Evolutionary conservation across 2,797 vertebrate species (phyloP).

Genomic region (Sphenopsis melanotis): DNA sequence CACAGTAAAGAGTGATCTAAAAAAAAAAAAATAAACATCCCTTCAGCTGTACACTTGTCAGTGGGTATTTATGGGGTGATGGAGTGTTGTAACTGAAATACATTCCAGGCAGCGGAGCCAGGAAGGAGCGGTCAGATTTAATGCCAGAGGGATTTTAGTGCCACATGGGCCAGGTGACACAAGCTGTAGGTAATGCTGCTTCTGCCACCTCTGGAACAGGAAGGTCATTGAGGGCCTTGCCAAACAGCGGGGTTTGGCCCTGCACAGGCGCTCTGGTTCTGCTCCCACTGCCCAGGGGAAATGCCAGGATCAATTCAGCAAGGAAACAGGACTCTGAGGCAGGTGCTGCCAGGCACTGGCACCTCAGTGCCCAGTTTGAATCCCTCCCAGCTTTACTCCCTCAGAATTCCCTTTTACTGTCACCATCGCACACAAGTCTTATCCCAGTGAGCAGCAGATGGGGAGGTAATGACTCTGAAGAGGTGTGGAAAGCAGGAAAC

Average conservation of each 20-base stretch:
- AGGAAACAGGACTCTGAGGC: neutral
- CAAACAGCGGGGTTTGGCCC: neutral
- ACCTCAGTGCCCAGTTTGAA: neutral
- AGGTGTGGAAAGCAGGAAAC: neutral
- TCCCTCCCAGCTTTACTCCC: neutral
- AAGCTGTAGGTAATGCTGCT: neutral
- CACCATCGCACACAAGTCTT: fast-evolving
- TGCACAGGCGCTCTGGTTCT: fast-evolving
- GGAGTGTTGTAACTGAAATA: constrained; percentile 65
- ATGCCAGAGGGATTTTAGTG: constrained; percentile 66
- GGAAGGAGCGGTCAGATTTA: constrained; percentile 21
- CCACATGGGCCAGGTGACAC: constrained; percentile 35
- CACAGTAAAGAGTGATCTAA: neutral
- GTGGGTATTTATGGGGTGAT: constrained; percentile 64
- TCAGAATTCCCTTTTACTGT: neutral
- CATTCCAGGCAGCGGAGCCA: constrained; percentile 21
- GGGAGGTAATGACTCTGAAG: neutral
- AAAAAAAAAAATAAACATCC: neutral
- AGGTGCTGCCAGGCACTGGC: neutral
- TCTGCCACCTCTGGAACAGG: neutral
- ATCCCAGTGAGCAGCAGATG: neutral
- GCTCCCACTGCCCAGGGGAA: neutral
- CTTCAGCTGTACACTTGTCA: constrained; percentile 63
- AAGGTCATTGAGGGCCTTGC: neutral
- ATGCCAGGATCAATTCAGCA: neutral